Conservation (phyloP, 2,113 vertebrate species). For the Chamaetylas fuelleborni region DNA sequence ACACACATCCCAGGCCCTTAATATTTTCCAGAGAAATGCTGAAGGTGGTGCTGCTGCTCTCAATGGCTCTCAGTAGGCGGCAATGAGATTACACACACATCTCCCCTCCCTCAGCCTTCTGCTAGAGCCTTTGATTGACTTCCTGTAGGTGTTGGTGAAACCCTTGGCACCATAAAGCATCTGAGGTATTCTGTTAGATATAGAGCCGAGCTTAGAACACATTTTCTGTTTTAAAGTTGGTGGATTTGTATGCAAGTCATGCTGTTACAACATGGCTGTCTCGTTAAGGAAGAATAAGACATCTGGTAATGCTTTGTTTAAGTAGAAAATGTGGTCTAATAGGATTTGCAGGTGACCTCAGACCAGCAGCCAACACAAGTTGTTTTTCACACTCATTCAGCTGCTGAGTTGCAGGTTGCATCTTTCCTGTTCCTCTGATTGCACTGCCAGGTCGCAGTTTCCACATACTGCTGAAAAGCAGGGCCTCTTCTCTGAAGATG, state of each 20-base stretch:
- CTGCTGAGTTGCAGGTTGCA: background rate
- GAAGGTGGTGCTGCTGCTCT: background rate
- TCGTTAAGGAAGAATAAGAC: background rate
- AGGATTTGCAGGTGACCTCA: background rate
- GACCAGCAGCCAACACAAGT: background rate
- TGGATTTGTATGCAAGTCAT: background rate
- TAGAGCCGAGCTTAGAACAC: background rate
- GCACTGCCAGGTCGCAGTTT: background rate
- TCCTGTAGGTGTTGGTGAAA: constrained; percentile 41
- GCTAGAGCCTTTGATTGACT: constrained; percentile 37
- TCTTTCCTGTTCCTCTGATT: background rate
- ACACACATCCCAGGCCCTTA: background rate
- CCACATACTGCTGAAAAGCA: background rate
- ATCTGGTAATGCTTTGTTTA: background rate
- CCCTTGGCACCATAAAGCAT: background rate
- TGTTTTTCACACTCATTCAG: background rate
- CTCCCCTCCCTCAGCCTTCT: constrained; percentile 26
- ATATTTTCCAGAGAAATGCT: background rate
- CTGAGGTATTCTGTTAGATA: background rate
- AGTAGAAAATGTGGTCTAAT: background rate
- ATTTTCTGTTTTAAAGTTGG: background rate
- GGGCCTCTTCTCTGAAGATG: background rate
- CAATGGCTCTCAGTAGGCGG: background rate
- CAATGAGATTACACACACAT: background rate
- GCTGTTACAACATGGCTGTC: background rate